Base-by-base conservation (phyloP, 2,113 vertebrate genomes). In the Cheirogaleus medius region DNA sequence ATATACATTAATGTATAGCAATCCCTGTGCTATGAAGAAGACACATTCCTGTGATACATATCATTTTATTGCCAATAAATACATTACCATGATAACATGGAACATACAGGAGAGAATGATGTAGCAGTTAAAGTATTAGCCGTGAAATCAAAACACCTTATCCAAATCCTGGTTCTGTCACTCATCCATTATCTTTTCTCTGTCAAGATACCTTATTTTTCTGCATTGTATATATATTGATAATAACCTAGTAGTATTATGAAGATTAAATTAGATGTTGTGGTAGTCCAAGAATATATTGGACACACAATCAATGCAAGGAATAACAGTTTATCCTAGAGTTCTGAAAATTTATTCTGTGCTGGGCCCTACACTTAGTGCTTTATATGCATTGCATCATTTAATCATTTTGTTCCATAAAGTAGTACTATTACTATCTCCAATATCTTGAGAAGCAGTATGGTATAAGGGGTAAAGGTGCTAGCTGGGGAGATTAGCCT, bases 1-100 rank as follows among this genome's bases (percentile, higher is more conserved):
- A 74, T 84, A 49, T 37, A 32, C 10, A 68, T 76, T 18, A 52
- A n/a, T 85, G 3, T 42, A 1, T 86, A 86, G 10, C 5, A 66
- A 90, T 92, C 18, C n/a, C 21, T 91, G 56, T 84, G 25, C 81
- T 85, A 74, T 58, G n/a, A 93, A 87, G 52, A 83, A 91, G 29
- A 86, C 1, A 95, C 23, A 66, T 64, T 71, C 32, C 27, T 77
- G 32, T 66, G 42, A 90, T 64, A 64, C 2, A 23, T 5, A 82
- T 5, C 13, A 80, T 58, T 90, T 92, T 92, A 63, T 90, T 94
- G 13, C 32, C 27, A 34, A n/a, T 83, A 47, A 73, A 58, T 60
- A 37, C 20, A 49, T 87, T 76, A 37, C n/a, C n/a, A 37, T 34
- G 49, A 37, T 63, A 69, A 69, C 25, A 54, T 6, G 4, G 17